phyloP scores from a whole-genome alignment of 2,888 invertebrate species.

The Pocota personata region DNA sequence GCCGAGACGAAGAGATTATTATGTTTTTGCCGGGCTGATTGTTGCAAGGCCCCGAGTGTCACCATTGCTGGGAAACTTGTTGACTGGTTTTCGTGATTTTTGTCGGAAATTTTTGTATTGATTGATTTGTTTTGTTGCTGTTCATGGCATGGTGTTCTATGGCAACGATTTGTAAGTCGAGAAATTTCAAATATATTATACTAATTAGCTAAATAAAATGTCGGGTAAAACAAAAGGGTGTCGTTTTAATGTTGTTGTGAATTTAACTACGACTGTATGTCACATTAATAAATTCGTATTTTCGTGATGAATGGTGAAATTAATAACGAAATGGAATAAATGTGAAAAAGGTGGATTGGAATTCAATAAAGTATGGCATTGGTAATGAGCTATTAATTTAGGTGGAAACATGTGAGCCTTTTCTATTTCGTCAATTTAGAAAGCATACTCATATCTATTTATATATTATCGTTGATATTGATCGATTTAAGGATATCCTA shows the following conservation, averaged over 20 bases:
- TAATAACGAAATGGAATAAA: background rate
- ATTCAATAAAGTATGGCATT: background rate
- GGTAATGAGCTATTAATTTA: background rate
- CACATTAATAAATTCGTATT: background rate
- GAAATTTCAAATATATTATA: background rate
- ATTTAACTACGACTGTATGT: background rate
- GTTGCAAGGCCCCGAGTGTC: background rate
- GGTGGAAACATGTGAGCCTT: background rate
- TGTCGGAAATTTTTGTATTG: background rate
- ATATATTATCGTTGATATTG: no score
- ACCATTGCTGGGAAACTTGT: background rate
- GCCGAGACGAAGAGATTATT: conserved; percentile 12
- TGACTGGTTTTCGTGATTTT: conserved; percentile 1
- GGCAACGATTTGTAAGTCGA: background rate
- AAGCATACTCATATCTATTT: no score
- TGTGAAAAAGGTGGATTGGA: background rate
- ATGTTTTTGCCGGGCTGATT: background rate
- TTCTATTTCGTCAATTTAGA: no score
- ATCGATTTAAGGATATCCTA: no score
- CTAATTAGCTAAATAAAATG: background rate
- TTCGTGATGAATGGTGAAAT: background rate
- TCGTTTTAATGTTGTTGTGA: no score
- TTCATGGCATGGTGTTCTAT: background rate
- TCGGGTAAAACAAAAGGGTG: no score
- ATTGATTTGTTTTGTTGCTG: conserved; percentile 14